These are phyloP conservation scores for Melipona beecheii DNA, from an alignment of 2,888 invertebrate species.

Conservation along the genomic window DNA sequence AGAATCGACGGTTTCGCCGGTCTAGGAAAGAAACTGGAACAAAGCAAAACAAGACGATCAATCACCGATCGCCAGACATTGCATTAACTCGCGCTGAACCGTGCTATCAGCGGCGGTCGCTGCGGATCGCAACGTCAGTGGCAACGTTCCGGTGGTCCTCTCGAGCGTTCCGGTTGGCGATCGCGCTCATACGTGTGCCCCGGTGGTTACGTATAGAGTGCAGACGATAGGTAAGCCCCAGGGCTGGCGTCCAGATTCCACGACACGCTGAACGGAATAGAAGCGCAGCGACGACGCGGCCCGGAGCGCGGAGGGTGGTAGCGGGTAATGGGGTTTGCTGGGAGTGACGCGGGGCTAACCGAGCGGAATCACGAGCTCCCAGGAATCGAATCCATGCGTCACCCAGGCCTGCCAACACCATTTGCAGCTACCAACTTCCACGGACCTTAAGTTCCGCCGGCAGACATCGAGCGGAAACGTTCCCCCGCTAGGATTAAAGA, in stretches of 20 bases:
- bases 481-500: conserved; percentile 60
- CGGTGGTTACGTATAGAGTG: conserved; percentile 1
- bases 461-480: conserved; percentile 68
- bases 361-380: conserved; percentile 84
- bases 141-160: conserved; percentile 41
- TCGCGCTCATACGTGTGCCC: background rate
- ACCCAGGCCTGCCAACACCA: conserved; percentile 84
- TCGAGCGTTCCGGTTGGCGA: conserved; percentile 33
- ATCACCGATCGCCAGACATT: conserved; percentile 27
- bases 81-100: conserved; percentile 37
- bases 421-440: conserved; percentile 80
- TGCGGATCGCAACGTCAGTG: background rate
- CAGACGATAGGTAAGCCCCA: conserved; percentile 45
- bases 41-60: background rate
- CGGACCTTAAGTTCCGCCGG: conserved; percentile 71
- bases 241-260: conserved; percentile 67
- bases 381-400: conserved; percentile 84
- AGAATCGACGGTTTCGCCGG: background rate
- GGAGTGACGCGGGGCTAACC: conserved; percentile 84
- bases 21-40: too few species aligned
- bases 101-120: conserved; percentile 34
- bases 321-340: conserved; percentile 83
- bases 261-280: conserved; percentile 67
- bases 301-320: conserved; percentile 27
- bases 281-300: conserved; percentile 49